Percentiles rank a stretch among this genome's conserved stretches.
phyloP scores from a whole-genome alignment of 2,888 invertebrate species.

The Lasioglossum morio region DNA sequence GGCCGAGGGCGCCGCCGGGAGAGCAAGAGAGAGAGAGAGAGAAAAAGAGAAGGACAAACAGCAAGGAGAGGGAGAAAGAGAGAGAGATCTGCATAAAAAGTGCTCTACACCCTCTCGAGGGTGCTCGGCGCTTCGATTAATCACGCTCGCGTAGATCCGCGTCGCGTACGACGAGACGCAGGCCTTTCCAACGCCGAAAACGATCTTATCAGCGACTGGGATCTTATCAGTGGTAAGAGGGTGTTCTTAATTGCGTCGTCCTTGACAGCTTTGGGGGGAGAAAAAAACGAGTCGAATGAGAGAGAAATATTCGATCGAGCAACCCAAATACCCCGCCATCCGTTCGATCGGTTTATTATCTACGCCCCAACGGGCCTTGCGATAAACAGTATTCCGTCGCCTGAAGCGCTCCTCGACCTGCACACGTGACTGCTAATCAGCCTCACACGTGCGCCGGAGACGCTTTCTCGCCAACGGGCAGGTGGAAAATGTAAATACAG shows the following conservation, averaged over 20 bases:
- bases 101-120: constrained; percentile 36
- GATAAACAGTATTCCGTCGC: constrained; percentile 68
- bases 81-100: constrained; percentile 50
- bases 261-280: constrained; percentile 45
- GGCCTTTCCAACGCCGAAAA: constrained; percentile 17
- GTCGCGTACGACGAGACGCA: constrained; percentile 1
- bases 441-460: constrained; percentile 31
- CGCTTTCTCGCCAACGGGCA: constrained; percentile 8
- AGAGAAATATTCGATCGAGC: constrained; percentile 9
- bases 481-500: constrained; percentile 17
- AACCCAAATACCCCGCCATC: constrained; percentile 65
- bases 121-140: constrained; percentile 52
- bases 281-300: constrained; percentile 39
- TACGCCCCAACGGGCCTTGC: constrained; percentile 56
- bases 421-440: constrained; percentile 69
- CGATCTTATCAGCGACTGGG: constrained; percentile 3
- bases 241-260: constrained; percentile 50
- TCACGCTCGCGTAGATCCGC: constrained; percentile 49
- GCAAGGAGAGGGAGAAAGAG: not conserved
- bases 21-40: not conserved
- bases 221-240: not conserved
- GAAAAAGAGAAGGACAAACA: not conserved
- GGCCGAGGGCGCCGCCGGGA: not conserved
- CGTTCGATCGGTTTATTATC: constrained; percentile 68
- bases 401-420: constrained; percentile 33